Evolutionary conservation across 2,888 invertebrate genomes (phyloP), one percentile per base, ranked within the genome.

Genomic region (Drosophila kambysellisi): DNA sequence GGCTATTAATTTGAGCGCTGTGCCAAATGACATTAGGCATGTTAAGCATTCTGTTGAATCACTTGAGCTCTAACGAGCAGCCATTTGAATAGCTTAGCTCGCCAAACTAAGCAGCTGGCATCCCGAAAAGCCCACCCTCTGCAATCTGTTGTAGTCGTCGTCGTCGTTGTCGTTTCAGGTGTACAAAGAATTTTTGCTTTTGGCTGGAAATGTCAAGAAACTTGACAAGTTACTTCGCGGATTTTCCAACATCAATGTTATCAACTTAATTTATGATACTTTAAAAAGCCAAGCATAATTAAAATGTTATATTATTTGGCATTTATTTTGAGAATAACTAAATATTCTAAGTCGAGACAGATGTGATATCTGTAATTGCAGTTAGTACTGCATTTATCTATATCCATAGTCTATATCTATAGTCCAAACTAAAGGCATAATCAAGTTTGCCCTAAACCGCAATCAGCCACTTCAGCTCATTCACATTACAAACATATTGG

Each of bases 1-100:
- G 81, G 85, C 85, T 89, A 85, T 85, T 85, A 85, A 89, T 85
- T 89, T 84, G 84, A 87, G 78, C 72, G 82, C 84, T 87, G 82
- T 63, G 85, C 77, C 82, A 85, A 89, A 89, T 84, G 89, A 84
- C 85, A 89, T 87, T 89, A 87, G 89, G 85, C 80, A 89, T 85
- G 89, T 89, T 87, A 84, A 89, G 83, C 89, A 84, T 84, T 84
- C 83, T 84, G 89, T 84, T 84, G 83, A 84, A 84, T 84, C 83
- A 84, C 89, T 84, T 84, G 81, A 88, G 81, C 89, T 74, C 87
- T 88, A 84, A 84, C 89, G 83, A 84, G 83, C 76, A 72, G 89
- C 76, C 89, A 84, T 84, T 84, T 88, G 89, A 88, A 86, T 86
- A 88, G 83, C 86, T 85, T 67, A 77, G 76, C 69, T 73, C 65